A percentile compares a stretch with the other conserved stretches of the same genome.
These are phyloP conservation scores for Mallotus villosus DNA, from an alignment of 2,797 vertebrate genomes.

Conservation along the genomic window DNA sequence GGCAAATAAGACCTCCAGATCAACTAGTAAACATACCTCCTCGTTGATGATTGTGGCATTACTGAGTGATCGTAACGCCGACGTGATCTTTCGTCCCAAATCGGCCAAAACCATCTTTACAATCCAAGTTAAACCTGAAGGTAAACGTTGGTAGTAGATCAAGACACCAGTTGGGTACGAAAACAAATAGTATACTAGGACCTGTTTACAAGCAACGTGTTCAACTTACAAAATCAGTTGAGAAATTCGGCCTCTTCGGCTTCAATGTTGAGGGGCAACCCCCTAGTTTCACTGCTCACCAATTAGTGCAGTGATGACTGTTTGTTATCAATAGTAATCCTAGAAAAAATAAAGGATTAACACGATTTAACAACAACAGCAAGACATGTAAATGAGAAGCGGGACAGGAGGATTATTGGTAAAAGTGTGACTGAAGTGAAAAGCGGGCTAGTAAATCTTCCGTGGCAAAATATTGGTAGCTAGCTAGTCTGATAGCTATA, in stretches of 20 bases:
- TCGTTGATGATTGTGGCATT: conserved; percentile 99
- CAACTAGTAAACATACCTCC: conserved; percentile 75
- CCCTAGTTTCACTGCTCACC: conserved; percentile 6
- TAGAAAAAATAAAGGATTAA: neutral
- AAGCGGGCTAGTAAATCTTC: no score
- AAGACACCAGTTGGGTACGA: no score
- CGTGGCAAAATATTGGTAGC: no score
- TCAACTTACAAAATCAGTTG: conserved; percentile 19
- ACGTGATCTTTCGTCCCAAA: conserved; percentile 96
- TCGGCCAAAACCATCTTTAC: conserved; percentile 96
- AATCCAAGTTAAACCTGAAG: conserved; percentile 47
- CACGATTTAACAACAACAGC: neutral
- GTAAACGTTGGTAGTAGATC: no score
- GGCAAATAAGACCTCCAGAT: neutral
- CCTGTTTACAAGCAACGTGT: neutral
- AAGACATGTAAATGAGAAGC: no score
- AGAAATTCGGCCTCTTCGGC: conserved; percentile 13
- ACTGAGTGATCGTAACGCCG: conserved; percentile 95
- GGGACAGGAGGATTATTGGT: neutral
- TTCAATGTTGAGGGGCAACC: conserved; percentile 13
- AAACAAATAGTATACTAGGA: neutral
- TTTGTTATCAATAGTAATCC: neutral
- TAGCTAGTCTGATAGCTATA: neutral
- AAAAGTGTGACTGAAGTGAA: neutral
- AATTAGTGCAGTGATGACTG: neutral